Percentiles rank a stretch among this genome's conserved stretches.
These are phyloP conservation scores for Drosophila prolongata DNA, from an alignment of 2,888 invertebrate genomes.

Conservation along the genomic window DNA sequence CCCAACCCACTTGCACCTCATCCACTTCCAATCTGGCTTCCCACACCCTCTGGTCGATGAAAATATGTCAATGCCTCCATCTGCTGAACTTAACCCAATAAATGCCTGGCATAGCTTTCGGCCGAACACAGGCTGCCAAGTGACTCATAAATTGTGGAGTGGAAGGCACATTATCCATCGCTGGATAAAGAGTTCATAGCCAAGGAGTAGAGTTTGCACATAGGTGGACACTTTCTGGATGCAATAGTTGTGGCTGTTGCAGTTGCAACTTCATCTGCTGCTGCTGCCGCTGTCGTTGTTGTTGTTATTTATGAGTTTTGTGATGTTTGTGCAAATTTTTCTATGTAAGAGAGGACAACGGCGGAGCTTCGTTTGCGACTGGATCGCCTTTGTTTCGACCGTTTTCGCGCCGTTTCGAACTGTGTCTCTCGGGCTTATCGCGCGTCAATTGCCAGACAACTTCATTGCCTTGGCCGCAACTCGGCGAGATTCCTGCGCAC, in stretches of 20 bases:
- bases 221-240: conserved; percentile 70
- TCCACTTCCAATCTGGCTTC: conserved; percentile 20
- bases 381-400: conserved; percentile 32
- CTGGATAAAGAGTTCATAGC: conserved; percentile 38
- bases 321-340: conserved; percentile 81
- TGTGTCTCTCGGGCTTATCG: conserved; percentile 62
- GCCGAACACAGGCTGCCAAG: conserved; percentile 36
- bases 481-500: conserved; percentile 63
- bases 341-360: conserved; percentile 62
- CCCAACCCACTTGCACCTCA: neutral
- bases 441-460: conserved; percentile 77
- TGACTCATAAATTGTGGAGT: conserved; percentile 74
- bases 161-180: conserved; percentile 72
- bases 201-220: conserved; percentile 45
- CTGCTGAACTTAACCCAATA: conserved; percentile 70
- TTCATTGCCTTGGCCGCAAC: conserved; percentile 61
- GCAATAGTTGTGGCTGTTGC: conserved; percentile 27
- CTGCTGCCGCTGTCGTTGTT: conserved; percentile 43
- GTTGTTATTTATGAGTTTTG: conserved; percentile 80
- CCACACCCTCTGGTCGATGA: conserved; percentile 13
- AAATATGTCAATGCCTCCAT: conserved; percentile 44
- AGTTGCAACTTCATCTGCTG: conserved; percentile 8
- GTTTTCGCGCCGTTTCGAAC: conserved; percentile 30
- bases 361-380: conserved; percentile 1
- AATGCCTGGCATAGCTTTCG: conserved; percentile 61